Evolutionary conservation across 2,888 invertebrate species (phyloP).

Genomic region (Pseudeuparius sepicola): DNA sequence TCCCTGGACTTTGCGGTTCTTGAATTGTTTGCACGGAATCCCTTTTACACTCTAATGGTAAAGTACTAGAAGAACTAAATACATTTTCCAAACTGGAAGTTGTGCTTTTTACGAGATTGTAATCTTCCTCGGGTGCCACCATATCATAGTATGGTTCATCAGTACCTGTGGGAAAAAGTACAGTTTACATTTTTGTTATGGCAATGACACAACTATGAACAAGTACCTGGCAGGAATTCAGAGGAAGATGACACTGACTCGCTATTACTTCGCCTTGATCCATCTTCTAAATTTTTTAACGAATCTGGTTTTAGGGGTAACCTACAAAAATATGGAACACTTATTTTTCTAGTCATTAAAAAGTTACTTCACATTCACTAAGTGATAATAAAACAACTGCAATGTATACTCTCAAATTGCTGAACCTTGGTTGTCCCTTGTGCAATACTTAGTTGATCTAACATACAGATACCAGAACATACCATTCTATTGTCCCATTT

Average conservation of each 20-base stretch:
- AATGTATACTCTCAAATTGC: too few relatives aligned
- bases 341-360: too few relatives aligned
- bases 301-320: slow-evolving; percentile 31
- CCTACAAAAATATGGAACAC: slow-evolving; percentile 20
- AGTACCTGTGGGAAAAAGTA: slow-evolving; percentile 45
- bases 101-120: slow-evolving; percentile 35
- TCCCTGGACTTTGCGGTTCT: slow-evolving; percentile 70
- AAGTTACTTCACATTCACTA: too few relatives aligned
- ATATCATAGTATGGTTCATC: slow-evolving; percentile 66
- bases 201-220: too few relatives aligned
- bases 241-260: slow-evolving; percentile 44
- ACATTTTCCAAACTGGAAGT: slow-evolving; percentile 57
- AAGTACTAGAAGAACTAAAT: slow-evolving; percentile 49
- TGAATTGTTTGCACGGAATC: slow-evolving; percentile 39
- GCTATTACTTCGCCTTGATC: slow-evolving; percentile 36
- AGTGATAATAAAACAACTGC: too few relatives aligned
- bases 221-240: too few relatives aligned
- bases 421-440: too few relatives aligned
- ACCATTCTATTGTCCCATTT: too few relatives aligned
- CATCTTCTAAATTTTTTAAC: slow-evolving; percentile 22
- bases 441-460: too few relatives aligned
- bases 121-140: slow-evolving; percentile 51
- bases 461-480: too few relatives aligned
- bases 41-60: slow-evolving; percentile 44
- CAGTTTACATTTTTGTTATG: too few relatives aligned